Evolutionary conservation across 92 coral and sea anemone species (phyloP), one percentile per base, ranked within the genome.

Genomic region (Epizoanthus illoricatus): DNA sequence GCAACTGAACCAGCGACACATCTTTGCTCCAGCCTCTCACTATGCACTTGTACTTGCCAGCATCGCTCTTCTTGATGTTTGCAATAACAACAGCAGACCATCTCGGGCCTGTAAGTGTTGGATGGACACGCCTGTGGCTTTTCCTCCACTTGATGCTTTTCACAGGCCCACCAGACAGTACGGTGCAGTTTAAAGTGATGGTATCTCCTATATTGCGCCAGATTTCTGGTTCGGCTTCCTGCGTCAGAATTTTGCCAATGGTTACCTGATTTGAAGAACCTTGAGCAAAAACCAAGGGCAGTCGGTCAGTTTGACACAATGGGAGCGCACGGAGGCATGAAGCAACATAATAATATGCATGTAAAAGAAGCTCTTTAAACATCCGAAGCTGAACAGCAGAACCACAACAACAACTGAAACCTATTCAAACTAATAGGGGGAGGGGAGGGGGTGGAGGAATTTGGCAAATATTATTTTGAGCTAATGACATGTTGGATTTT

Each of bases 171-270:
- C 70, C 81, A 13, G 81, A 76, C 13, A 76, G 56, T 69, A 76
- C 81, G 2, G 70, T 61, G 36, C 81, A 76, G 57, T 76, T 76
- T 41, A 76, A 16, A 40, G 3, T 45, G 55, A 76, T 69, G 19
- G n/a, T 39, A 6, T 42, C 81, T 21, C 58, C 69, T 39, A 15
- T 60, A n/a, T 76, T 18, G 69, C 81, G 69, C 81, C 81, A 76
- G 65, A 76, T 76, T 20, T 76, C 70, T 76, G 81, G 69, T 36
- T 42, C 59, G 20, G 81, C 81, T 18, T 76, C 54, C 59, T 76
- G 24, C 9, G 81, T 76, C 81, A 76, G 24, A n/a, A 76, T 76
- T 62, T 76, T 76, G 12, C 81, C 81, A 62, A 76, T 60, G 20
- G 81, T 76, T 11, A 76, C 23, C 9, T 17, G 58, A 19, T n/a